Conservation (phyloP, 2,888 invertebrate species). For the Julus scanicus region DNA sequence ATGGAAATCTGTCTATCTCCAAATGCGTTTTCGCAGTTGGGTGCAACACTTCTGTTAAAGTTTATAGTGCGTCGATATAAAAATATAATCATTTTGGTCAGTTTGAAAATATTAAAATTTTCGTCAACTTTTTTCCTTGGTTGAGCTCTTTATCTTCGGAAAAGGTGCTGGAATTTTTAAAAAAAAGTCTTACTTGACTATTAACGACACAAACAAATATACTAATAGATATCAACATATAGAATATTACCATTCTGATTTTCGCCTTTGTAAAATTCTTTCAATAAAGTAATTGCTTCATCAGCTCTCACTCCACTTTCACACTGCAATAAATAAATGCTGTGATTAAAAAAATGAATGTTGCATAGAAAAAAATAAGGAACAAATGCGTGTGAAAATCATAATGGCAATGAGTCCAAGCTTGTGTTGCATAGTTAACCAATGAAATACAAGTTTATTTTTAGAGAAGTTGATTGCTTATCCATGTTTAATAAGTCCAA, state of each 20-base stretch:
- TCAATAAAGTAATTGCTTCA: constrained; percentile 87
- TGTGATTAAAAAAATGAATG: not conserved
- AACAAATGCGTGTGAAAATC: not conserved
- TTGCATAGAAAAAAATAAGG: not conserved
- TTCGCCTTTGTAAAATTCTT: constrained; percentile 92
- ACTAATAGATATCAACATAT: not conserved
- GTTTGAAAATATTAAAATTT: not conserved
- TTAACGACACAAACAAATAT: not conserved
- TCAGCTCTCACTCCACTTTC: constrained; percentile 77
- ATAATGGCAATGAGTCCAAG: not conserved
- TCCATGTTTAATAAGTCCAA: too few relatives aligned
- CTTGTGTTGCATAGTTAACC: too few relatives aligned
- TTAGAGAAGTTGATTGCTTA: too few relatives aligned
- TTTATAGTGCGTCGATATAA: not conserved
- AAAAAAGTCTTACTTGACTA: not conserved
- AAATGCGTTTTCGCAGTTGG: not conserved
- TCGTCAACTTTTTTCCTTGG: constrained; percentile 45
- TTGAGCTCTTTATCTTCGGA: constrained; percentile 44
- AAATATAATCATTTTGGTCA: not conserved
- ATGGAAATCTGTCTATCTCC: not conserved
- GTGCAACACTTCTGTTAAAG: not conserved
- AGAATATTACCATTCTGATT: constrained; percentile 77
- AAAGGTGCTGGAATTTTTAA: constrained; percentile 43
- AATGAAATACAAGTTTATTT: too few relatives aligned
- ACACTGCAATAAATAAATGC: constrained; percentile 53